phyloP scores from a whole-genome alignment of 2,113 vertebrate species.

The Pedetes capensis region DNA sequence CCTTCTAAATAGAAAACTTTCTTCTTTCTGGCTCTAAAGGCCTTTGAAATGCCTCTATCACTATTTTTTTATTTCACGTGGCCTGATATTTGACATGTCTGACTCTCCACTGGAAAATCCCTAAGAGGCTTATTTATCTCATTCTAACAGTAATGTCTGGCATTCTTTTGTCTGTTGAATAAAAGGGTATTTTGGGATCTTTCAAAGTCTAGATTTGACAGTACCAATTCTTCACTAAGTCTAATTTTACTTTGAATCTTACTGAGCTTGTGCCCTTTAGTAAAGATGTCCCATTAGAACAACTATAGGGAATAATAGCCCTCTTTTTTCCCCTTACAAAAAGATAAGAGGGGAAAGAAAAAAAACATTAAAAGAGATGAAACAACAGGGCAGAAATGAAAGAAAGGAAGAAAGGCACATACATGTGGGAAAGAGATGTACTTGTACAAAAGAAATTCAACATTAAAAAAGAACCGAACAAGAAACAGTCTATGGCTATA shows the following conservation, averaged over 20 bases:
- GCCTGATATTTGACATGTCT: not conserved
- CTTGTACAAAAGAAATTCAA: slow-evolving; percentile 33
- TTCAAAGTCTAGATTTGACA: slow-evolving; percentile 15
- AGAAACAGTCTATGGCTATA: not conserved
- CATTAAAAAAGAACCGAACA: not conserved
- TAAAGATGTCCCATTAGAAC: slow-evolving; percentile 9
- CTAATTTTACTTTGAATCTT: slow-evolving; percentile 26
- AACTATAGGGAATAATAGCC: not conserved
- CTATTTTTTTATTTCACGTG: not conserved
- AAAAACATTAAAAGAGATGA: not conserved
- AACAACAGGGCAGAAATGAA: not conserved
- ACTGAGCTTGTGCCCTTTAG: not conserved
- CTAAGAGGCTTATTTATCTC: not conserved
- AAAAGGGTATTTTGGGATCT: slow-evolving; percentile 21
- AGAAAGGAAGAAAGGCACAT: not conserved
- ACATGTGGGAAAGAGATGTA: not conserved
- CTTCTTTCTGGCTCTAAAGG: not conserved
- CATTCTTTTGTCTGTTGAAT: not conserved
- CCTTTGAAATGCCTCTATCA: not conserved
- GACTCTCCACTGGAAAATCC: not conserved
- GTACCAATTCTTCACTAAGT: not conserved
- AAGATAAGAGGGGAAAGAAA: not conserved
- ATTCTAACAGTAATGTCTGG: not conserved
- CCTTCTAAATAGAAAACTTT: not conserved
- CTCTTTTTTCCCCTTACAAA: not conserved